Conservation (phyloP, 1,140 invertebrate species). For the Zaprionus gabonicus region DNA sequence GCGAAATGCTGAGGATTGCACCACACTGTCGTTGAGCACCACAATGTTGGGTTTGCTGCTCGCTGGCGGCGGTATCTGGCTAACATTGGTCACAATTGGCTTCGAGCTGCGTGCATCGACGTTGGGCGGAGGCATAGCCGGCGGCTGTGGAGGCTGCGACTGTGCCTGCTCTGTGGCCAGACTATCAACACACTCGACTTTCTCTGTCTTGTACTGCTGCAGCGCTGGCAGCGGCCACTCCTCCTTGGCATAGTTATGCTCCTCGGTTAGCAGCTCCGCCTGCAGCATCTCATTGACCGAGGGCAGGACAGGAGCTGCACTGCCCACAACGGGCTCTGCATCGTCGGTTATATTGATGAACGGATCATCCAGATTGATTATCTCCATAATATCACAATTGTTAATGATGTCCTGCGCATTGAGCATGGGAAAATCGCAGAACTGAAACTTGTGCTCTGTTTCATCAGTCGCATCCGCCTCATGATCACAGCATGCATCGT, state of each 20-base stretch:
- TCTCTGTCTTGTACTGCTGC: slow-evolving; percentile 77
- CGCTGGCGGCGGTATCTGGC: slow-evolving; percentile 52
- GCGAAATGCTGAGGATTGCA: slow-evolving; percentile 73
- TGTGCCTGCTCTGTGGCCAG: neutral
- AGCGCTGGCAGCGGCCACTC: slow-evolving; percentile 63
- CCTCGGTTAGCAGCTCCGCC: slow-evolving; percentile 69
- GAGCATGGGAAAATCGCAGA: slow-evolving; percentile 78
- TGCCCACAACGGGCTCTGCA: slow-evolving; percentile 46
- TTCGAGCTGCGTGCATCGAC: slow-evolving; percentile 64
- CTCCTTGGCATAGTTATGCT: slow-evolving; percentile 81
- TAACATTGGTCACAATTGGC: slow-evolving; percentile 79
- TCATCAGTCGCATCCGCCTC: slow-evolving; percentile 49
- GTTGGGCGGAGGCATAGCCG: neutral
- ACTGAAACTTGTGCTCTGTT: slow-evolving; percentile 79
- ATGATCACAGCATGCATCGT: slow-evolving; percentile 64
- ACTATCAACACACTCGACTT: slow-evolving; percentile 50
- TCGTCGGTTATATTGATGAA: slow-evolving; percentile 82
- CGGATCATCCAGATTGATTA: slow-evolving; percentile 80
- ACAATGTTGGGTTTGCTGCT: slow-evolving; percentile 76
- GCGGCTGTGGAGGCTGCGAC: neutral
- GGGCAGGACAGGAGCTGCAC: slow-evolving; percentile 16
- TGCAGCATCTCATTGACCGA: slow-evolving; percentile 68
- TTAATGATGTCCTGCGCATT: slow-evolving; percentile 81
- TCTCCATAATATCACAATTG: slow-evolving; percentile 84
- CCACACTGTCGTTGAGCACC: slow-evolving; percentile 80